phyloP scores from a whole-genome alignment of 1,140 invertebrate species.

The Aphidius ervi region DNA sequence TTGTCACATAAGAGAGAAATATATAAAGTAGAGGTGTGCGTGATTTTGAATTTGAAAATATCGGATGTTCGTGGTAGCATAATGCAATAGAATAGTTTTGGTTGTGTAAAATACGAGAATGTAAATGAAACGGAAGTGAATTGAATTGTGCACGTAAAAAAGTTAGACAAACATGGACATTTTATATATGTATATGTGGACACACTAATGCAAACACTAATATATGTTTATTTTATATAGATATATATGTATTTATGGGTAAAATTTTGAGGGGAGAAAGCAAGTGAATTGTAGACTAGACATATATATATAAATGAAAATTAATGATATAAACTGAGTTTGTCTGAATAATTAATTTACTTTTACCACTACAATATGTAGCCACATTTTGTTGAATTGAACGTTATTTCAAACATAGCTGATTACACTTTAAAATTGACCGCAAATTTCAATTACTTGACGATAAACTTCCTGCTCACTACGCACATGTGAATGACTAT shows the following conservation, averaged over 20 bases:
- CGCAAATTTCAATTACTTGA: slow-evolving; percentile 47
- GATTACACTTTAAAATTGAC: slow-evolving; percentile 46
- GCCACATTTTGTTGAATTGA: slow-evolving; percentile 29
- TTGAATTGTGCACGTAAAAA: no score
- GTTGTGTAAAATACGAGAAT: no score
- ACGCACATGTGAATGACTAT: background rate
- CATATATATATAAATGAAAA: slow-evolving; percentile 16
- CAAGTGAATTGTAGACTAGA: background rate
- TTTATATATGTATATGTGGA: no score
- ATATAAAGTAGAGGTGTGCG: background rate
- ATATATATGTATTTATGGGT: no score
- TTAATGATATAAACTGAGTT: slow-evolving; percentile 33
- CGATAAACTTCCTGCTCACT: slow-evolving; percentile 31
- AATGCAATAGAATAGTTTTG: slow-evolving; percentile 2
- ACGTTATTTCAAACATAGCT: slow-evolving; percentile 46
- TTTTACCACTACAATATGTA: slow-evolving; percentile 21
- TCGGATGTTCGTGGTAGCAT: background rate
- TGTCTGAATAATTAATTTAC: slow-evolving; percentile 47
- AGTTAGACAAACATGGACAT: no score
- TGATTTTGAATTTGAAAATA: slow-evolving; percentile 1
- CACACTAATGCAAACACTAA: background rate
- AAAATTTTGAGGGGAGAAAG: background rate
- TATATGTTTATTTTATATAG: no score
- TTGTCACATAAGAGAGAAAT: background rate
- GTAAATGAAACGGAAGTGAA: no score